Conservation (phyloP, 2,797 vertebrate genomes). For the Sebastes elongatus region DNA sequence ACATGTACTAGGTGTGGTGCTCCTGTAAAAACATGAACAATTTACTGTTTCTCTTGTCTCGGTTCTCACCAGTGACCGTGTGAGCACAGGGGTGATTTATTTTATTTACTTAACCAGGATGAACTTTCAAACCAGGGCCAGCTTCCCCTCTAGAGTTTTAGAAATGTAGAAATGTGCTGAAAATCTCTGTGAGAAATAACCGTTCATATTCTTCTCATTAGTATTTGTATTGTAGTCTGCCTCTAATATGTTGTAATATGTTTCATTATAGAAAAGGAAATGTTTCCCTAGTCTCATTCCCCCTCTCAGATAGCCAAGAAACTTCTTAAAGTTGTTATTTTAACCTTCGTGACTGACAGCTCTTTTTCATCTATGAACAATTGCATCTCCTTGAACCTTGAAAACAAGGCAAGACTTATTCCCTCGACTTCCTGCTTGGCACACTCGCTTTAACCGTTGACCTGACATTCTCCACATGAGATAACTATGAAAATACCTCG, state of each 20-base stretch:
- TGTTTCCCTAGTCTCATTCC: not conserved
- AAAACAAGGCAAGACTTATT: slow-evolving; percentile 27
- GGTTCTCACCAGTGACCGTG: slow-evolving; percentile 25
- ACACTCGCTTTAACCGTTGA: slow-evolving; percentile 31
- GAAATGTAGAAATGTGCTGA: not conserved
- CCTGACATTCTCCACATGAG: slow-evolving; percentile 39
- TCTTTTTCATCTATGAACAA: slow-evolving; percentile 45
- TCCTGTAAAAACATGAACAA: slow-evolving; percentile 44
- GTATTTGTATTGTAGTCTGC: not conserved
- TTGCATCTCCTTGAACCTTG: slow-evolving; percentile 44
- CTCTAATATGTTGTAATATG: not conserved
- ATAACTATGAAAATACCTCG: slow-evolving; percentile 53
- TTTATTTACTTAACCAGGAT: slow-evolving; percentile 42
- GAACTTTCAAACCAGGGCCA: slow-evolving; percentile 6
- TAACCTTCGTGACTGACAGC: slow-evolving; percentile 46
- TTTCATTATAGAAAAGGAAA: slow-evolving; percentile 1
- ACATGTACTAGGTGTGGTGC: slow-evolving; percentile 22
- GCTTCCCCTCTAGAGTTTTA: slow-evolving; percentile 19
- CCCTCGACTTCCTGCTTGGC: slow-evolving; percentile 39
- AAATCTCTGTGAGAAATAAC: not conserved
- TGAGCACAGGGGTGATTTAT: slow-evolving; percentile 37
- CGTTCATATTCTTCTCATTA: not conserved
- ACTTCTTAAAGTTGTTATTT: slow-evolving; percentile 34
- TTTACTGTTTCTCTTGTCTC: slow-evolving; percentile 22
- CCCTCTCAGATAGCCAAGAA: not conserved